phyloP scores from a whole-genome alignment of 2,888 invertebrate genomes.

The Lottia scabra region DNA sequence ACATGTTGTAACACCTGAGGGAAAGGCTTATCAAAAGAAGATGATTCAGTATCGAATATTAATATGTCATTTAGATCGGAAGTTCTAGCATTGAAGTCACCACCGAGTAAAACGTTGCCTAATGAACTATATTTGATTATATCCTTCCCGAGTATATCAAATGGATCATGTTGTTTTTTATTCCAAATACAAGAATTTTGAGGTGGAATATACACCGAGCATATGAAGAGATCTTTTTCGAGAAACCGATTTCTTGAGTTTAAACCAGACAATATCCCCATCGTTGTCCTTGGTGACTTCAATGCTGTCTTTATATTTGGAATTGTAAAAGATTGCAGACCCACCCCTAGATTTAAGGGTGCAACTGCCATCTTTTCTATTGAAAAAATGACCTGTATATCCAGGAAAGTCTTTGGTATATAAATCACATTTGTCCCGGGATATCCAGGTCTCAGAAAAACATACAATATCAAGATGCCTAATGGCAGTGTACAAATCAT shows the following conservation, averaged over 20 bases:
- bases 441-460: neutral
- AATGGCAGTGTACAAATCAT: neutral
- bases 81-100: conserved; percentile 16
- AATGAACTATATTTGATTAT: neutral
- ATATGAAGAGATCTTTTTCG: conserved; percentile 17
- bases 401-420: neutral
- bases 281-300: neutral
- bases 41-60: neutral
- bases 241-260: conserved; percentile 17
- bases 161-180: conserved; percentile 6
- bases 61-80: neutral
- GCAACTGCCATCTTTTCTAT: neutral
- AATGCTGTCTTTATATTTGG: neutral
- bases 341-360: neutral
- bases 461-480: neutral
- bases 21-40: neutral
- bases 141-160: conserved; percentile 10
- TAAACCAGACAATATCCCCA: conserved; percentile 8
- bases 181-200: conserved; percentile 7
- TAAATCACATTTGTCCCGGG: neutral
- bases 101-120: conserved; percentile 10
- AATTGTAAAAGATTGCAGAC: neutral
- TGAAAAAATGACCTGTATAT: neutral
- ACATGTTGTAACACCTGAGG: neutral
- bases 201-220: conserved; percentile 13